A percentile compares a stretch with the other conserved stretches of the same genome.
Evolutionary conservation across 2,113 vertebrate species (phyloP).

Genomic region (Hippopotamus amphibius): DNA sequence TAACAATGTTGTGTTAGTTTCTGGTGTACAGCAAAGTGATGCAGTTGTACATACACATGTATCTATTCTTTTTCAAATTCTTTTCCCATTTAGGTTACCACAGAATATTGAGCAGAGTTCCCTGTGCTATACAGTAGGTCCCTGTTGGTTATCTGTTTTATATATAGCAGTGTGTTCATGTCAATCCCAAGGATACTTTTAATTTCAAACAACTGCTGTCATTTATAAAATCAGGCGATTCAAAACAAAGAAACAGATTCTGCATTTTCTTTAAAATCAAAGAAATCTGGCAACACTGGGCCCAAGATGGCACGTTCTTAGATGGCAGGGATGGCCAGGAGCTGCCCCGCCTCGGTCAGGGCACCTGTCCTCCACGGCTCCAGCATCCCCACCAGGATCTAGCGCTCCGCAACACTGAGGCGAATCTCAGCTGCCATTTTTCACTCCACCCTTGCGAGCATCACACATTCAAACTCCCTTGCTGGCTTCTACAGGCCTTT

Average conservation of each 20-base stretch:
- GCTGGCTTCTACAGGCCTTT: accelerated
- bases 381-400: not conserved
- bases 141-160: not conserved
- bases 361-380: not conserved
- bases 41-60: not conserved
- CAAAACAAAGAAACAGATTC: not conserved
- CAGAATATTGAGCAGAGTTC: not conserved
- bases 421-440: not conserved
- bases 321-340: not conserved
- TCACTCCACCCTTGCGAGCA: accelerated
- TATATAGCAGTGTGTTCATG: not conserved
- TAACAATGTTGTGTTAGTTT: not conserved
- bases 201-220: not conserved
- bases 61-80: not conserved
- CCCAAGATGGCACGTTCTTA: not conserved
- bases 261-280: not conserved
- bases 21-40: not conserved
- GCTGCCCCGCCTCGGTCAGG: no score
- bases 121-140: not conserved
- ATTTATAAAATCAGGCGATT: not conserved
- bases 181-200: not conserved
- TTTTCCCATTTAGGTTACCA: not conserved
- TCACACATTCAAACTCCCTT: not conserved
- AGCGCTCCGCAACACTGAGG: accelerated
- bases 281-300: not conserved